These are phyloP conservation scores for Nannobrachium achirus DNA, from an alignment of 2,113 vertebrate genomes.

Conservation along the genomic window DNA sequence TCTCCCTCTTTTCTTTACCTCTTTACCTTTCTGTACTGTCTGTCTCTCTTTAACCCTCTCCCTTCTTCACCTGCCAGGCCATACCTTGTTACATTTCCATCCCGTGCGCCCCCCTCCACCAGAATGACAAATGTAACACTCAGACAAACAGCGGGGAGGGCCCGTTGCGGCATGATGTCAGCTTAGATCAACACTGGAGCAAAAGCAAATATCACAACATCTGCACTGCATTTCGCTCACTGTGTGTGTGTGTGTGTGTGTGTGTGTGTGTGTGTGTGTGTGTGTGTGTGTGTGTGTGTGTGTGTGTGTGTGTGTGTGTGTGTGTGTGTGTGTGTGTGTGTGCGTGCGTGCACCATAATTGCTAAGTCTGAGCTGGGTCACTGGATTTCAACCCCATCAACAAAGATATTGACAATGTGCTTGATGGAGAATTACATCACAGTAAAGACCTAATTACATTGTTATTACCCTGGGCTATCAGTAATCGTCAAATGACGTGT, in stretches of 20 bases:
- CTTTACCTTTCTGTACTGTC: too few species aligned
- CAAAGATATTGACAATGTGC: conserved; percentile 80
- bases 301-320: conserved; percentile 8
- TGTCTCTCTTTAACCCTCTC: too few species aligned
- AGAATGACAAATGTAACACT: conserved; percentile 76
- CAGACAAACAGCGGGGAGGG: conserved; percentile 73
- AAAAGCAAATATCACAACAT: conserved; percentile 75
- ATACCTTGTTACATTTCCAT: neutral
- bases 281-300: neutral
- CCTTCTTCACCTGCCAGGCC: conserved; percentile 20
- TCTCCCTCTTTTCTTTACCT: conserved; percentile 5
- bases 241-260: neutral
- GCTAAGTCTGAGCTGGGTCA: conserved; percentile 72
- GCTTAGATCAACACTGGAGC: conserved; percentile 74
- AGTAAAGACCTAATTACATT: conserved; percentile 81
- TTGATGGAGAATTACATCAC: conserved; percentile 80
- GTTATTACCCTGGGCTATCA: conserved; percentile 77
- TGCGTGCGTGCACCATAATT: conserved; percentile 45
- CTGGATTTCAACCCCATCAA: conserved; percentile 76
- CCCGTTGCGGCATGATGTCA: conserved; percentile 74
- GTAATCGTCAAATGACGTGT: conserved; percentile 73
- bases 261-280: neutral
- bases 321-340: conserved; percentile 5
- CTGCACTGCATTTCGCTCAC: conserved; percentile 60
- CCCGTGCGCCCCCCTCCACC: conserved; percentile 61